Evolutionary conservation across 2,113 vertebrate species (phyloP).

Genomic region (Chloropsis cyanopogon): DNA sequence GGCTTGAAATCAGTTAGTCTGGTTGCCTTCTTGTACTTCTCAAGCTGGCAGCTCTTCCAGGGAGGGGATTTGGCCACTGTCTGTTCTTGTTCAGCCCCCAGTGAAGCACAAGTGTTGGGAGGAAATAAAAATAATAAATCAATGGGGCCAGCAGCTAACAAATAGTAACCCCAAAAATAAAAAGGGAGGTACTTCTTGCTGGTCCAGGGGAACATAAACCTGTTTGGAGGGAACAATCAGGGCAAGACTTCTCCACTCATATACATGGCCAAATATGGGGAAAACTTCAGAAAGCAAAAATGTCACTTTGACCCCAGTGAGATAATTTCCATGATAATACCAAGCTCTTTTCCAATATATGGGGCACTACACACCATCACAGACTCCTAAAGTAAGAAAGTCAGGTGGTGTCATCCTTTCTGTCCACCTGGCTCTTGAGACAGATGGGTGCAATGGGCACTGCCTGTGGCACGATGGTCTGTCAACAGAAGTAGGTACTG

Average conservation of each 20-base stretch:
- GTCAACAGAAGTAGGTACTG: background rate
- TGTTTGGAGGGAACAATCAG: background rate
- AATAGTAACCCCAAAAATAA: background rate
- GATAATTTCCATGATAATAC: background rate
- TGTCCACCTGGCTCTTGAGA: background rate
- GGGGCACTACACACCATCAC: background rate
- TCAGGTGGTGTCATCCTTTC: background rate
- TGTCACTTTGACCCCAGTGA: background rate
- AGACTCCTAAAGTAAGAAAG: background rate
- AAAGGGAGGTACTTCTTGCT: background rate
- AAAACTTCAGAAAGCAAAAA: background rate
- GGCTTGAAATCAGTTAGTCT: background rate
- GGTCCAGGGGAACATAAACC: background rate
- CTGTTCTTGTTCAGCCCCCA: background rate
- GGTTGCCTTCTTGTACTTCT: background rate
- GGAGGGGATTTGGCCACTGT: background rate
- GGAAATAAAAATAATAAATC: background rate
- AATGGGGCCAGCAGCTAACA: background rate
- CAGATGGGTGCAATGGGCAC: background rate
- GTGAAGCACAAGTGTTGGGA: background rate
- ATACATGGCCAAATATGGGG: background rate
- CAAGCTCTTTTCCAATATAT: background rate
- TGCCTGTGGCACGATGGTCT: background rate
- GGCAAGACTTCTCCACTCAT: background rate
- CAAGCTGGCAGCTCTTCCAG: background rate